These are phyloP conservation scores for Axis porcinus DNA, from an alignment of 2,113 vertebrate species.

Conservation along the genomic window DNA sequence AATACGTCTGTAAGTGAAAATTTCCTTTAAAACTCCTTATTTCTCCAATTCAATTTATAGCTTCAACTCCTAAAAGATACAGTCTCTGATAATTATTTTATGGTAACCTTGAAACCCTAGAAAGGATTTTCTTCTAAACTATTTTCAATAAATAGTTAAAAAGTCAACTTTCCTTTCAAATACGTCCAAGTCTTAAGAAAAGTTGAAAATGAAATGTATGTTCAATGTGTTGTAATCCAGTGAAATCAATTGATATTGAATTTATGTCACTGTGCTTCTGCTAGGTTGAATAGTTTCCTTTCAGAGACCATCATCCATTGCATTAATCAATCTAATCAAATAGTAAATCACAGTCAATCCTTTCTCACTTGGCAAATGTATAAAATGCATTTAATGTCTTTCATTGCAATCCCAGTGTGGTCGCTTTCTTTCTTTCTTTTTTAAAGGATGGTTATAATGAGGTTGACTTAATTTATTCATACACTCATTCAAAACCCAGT, in stretches of 20 bases:
- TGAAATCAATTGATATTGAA: constrained; percentile 25
- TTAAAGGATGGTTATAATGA: neutral
- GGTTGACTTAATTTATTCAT: constrained; percentile 6
- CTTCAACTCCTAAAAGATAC: neutral
- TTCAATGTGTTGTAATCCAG: neutral
- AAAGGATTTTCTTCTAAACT: neutral
- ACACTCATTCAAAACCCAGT: neutral
- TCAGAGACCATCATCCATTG: neutral
- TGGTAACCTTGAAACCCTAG: neutral
- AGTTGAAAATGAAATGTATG: neutral
- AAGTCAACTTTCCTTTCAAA: neutral
- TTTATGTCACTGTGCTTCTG: neutral
- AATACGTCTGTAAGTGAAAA: neutral
- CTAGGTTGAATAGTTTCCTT: constrained; percentile 12
- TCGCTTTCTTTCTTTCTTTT: neutral
- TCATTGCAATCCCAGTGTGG: neutral
- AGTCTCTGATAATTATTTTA: constrained; percentile 5
- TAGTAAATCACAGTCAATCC: neutral
- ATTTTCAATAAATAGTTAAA: neutral
- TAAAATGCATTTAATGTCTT: neutral
- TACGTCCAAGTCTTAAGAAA: neutral
- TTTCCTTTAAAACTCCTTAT: neutral
- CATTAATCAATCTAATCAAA: constrained; percentile 39
- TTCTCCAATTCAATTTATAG: neutral
- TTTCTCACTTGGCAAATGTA: neutral